Evolutionary conservation across 2,797 vertebrate genomes (phyloP).

Genomic region (Huso huso): DNA sequence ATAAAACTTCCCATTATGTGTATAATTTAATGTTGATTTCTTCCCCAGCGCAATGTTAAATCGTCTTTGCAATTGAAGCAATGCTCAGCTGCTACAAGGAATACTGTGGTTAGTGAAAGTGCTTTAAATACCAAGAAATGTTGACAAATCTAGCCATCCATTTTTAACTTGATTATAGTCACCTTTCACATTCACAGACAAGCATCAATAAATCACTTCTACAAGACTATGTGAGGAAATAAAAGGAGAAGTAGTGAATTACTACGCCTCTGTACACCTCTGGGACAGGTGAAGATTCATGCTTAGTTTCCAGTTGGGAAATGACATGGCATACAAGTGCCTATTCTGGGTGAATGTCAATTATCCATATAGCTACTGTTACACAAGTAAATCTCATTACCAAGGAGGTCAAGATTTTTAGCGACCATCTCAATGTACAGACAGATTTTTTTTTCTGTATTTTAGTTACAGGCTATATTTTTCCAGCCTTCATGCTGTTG

Average conservation of each 20-base stretch:
- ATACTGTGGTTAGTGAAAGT: no score
- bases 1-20: no score
- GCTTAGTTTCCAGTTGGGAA: constrained; percentile 26
- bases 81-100: no score
- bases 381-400: constrained; percentile 15
- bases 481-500: no score
- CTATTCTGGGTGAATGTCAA: constrained; percentile 29
- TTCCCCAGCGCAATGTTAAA: no score
- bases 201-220: constrained; percentile 28
- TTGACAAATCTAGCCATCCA: not conserved
- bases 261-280: constrained; percentile 15
- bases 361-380: constrained; percentile 26
- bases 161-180: constrained; percentile 28
- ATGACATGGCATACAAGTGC: constrained; percentile 21
- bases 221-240: constrained; percentile 9
- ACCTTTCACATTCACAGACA: constrained; percentile 27
- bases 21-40: no score
- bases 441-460: no score
- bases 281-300: constrained; percentile 18
- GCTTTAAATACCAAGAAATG: no score
- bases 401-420: constrained; percentile 17
- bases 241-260: not conserved
- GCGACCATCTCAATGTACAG: no score
- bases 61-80: no score
- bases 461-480: no score